Evolutionary conservation across 2,888 invertebrate species (phyloP).

Genomic region (Arenicola marina): DNA sequence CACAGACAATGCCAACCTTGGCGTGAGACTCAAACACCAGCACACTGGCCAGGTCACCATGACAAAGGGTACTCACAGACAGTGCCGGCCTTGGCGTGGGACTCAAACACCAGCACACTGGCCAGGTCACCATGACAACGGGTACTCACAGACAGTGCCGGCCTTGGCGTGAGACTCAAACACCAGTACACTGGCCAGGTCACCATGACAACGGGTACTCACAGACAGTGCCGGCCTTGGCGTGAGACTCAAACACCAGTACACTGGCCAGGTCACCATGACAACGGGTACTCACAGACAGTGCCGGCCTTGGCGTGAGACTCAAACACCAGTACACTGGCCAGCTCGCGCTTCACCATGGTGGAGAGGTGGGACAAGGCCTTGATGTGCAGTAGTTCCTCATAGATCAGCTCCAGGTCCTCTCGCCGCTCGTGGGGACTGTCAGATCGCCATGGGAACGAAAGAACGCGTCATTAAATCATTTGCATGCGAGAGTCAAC

Average conservation of each 20-base stretch:
- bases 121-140: too few species aligned
- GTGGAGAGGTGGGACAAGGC: slow-evolving; percentile 80
- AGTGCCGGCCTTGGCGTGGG: too few species aligned
- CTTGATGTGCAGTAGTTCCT: slow-evolving; percentile 80
- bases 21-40: too few species aligned
- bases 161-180: slow-evolving; percentile 79
- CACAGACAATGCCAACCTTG: too few species aligned
- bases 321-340: slow-evolving; percentile 79
- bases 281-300: slow-evolving; percentile 8
- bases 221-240: slow-evolving; percentile 68
- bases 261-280: slow-evolving; percentile 79
- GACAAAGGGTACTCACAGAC: too few species aligned
- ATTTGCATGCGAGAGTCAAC: too few species aligned
- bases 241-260: slow-evolving; percentile 79
- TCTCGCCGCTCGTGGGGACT: slow-evolving; percentile 79
- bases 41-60: too few species aligned
- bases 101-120: too few species aligned
- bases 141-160: slow-evolving; percentile 63
- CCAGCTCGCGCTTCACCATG: slow-evolving; percentile 79
- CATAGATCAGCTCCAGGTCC: slow-evolving; percentile 81
- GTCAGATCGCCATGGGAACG: slow-evolving; percentile 19
- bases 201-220: too few species aligned
- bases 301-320: slow-evolving; percentile 76
- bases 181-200: slow-evolving; percentile 77
- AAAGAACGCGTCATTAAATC: too few species aligned